Evolutionary conservation across 1,140 invertebrate species (phyloP).

Genomic region (Panulirus ornatus): DNA sequence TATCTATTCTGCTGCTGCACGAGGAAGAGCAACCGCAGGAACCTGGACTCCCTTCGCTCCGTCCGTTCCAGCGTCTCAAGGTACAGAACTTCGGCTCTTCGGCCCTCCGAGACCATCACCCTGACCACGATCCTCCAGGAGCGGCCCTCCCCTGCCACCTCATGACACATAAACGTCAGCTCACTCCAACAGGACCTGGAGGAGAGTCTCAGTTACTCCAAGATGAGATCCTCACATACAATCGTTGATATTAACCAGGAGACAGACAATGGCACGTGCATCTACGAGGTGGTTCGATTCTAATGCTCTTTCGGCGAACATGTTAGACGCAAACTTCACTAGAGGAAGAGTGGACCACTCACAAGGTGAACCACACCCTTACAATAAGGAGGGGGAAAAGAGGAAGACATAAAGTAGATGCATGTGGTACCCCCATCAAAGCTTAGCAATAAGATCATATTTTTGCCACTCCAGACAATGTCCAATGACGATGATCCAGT

Average conservation of each 20-base stretch:
- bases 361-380: too few species aligned
- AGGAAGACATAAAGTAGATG: too few species aligned
- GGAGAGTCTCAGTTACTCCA: background rate
- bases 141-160: background rate
- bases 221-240: background rate
- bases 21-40: background rate
- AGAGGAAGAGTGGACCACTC: too few species aligned
- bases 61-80: conserved; percentile 28
- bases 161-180: conserved; percentile 49
- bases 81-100: conserved; percentile 50
- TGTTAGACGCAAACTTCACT: too few species aligned
- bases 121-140: conserved; percentile 52
- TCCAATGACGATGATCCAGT: too few species aligned
- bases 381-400: too few species aligned
- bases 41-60: conserved; percentile 28
- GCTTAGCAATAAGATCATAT: too few species aligned
- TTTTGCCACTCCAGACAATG: too few species aligned
- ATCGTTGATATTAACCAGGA: background rate
- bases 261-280: conserved; percentile 16
- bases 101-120: conserved; percentile 56
- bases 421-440: too few species aligned
- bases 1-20: conserved; percentile 58
- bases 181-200: background rate
- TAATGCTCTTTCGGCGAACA: too few species aligned
- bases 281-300: conserved; percentile 47